Percentiles rank a stretch among this genome's conserved stretches.
Evolutionary conservation across 2,113 vertebrate species (phyloP).

Genomic region (Dipodomys spectabilis): DNA sequence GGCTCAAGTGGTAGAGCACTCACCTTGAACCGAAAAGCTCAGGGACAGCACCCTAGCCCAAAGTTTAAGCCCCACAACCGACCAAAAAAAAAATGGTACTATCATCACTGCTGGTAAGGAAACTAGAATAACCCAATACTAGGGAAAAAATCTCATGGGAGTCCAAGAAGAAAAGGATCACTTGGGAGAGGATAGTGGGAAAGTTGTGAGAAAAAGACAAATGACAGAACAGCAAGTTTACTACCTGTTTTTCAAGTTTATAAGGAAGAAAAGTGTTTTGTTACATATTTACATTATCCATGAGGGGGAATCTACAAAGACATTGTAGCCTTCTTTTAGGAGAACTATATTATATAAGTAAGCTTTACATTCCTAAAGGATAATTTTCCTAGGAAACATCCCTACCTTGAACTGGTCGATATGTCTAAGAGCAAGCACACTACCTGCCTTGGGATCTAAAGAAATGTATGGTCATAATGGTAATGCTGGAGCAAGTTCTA

Average conservation of each 20-base stretch:
- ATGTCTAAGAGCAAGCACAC: background rate
- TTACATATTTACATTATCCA: background rate
- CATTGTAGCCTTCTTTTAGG: background rate
- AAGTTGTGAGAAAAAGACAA: background rate
- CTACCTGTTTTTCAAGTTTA: background rate
- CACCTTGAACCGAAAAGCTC: too few species aligned
- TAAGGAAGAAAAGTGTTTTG: background rate
- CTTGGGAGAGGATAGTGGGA: background rate
- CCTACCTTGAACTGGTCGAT: background rate
- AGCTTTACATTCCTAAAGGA: background rate
- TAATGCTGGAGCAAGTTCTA: background rate
- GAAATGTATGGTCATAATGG: background rate
- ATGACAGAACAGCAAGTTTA: background rate
- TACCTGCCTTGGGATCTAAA: background rate
- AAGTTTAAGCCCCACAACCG: background rate
- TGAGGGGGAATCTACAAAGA: background rate
- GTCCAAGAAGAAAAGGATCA: background rate
- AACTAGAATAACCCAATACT: background rate
- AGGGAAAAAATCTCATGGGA: background rate
- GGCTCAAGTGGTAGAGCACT: too few species aligned
- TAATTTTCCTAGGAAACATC: background rate
- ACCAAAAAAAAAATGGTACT: background rate
- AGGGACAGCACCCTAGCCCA: too few species aligned
- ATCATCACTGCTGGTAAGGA: background rate
- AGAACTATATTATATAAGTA: background rate